Percentiles rank a stretch among this genome's conserved stretches.
Conservation (phyloP, 2,113 vertebrate genomes). For the Eublepharis macularius region DNA sequence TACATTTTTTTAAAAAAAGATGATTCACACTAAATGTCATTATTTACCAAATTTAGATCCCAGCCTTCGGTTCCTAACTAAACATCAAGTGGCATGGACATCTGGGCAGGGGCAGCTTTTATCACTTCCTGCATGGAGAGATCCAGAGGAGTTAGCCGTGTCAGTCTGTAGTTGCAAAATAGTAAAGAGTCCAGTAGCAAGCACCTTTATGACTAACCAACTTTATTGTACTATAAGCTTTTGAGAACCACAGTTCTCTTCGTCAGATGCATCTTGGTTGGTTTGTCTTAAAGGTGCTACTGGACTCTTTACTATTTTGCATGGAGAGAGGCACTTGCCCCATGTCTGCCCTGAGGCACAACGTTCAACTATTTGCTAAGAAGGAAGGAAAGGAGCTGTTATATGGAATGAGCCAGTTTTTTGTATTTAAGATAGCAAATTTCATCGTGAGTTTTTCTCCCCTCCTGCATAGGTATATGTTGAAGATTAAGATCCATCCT, state of each 20-base stretch:
- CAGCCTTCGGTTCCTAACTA: not conserved
- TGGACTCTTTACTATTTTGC: too few species aligned
- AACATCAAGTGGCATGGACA: not conserved
- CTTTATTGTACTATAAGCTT: too few species aligned
- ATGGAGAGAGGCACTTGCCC: not conserved
- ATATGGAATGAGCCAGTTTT: not conserved
- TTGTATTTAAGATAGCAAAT: not conserved
- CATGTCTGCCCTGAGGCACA: not conserved
- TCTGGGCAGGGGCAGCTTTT: not conserved
- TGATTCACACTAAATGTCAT: not conserved
- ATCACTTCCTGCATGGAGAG: too few species aligned
- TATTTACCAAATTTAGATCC: too few species aligned
- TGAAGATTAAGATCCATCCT: slow-evolving; percentile 45
- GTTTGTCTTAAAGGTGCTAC: too few species aligned
- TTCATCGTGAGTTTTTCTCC: not conserved
- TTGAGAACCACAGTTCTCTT: too few species aligned
- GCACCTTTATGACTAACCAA: too few species aligned
- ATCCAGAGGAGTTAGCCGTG: too few species aligned
- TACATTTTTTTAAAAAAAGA: not conserved
- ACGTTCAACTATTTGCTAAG: not conserved
- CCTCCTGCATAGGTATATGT: not conserved
- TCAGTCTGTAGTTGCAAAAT: too few species aligned
- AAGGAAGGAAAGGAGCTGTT: not conserved
- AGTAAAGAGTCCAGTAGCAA: too few species aligned
- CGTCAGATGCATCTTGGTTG: too few species aligned